Evolutionary conservation across 2,797 vertebrate genomes (phyloP).

Genomic region (Intellagama lesueurii): DNA sequence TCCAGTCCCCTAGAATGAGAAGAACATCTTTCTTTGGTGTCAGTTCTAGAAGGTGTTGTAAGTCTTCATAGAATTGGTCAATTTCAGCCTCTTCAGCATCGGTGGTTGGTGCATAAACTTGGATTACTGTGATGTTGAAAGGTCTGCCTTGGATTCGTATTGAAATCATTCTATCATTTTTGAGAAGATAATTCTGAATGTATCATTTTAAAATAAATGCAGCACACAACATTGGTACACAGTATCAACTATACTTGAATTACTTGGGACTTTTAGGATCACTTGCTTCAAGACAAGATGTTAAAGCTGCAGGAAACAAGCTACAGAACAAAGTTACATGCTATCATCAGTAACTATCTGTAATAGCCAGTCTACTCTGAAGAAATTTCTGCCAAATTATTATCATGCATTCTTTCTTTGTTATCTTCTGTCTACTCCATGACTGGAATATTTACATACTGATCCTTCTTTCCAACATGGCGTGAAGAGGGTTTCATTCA

Average conservation of each 20-base stretch:
- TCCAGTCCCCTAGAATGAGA: too few relatives aligned
- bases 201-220: background rate
- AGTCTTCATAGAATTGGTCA: too few relatives aligned
- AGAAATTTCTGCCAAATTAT: slow-evolving; percentile 42
- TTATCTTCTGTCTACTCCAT: too few relatives aligned
- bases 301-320: background rate
- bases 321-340: background rate
- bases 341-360: slow-evolving; percentile 28
- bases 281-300: background rate
- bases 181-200: background rate
- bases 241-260: background rate
- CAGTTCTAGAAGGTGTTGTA: too few relatives aligned
- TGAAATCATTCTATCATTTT: too few relatives aligned
- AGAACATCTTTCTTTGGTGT: too few relatives aligned
- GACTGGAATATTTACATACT: background rate
- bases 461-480: background rate
- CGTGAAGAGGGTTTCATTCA: background rate
- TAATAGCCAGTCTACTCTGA: slow-evolving; percentile 31
- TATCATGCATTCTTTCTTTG: background rate
- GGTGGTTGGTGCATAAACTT: too few relatives aligned
- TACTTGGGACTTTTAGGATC: background rate
- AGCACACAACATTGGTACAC: background rate
- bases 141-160: too few relatives aligned
- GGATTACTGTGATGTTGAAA: too few relatives aligned
- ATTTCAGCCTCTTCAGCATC: too few relatives aligned